Base-by-base conservation (phyloP, 2,888 invertebrate species). In the Conchocele bisecta region DNA sequence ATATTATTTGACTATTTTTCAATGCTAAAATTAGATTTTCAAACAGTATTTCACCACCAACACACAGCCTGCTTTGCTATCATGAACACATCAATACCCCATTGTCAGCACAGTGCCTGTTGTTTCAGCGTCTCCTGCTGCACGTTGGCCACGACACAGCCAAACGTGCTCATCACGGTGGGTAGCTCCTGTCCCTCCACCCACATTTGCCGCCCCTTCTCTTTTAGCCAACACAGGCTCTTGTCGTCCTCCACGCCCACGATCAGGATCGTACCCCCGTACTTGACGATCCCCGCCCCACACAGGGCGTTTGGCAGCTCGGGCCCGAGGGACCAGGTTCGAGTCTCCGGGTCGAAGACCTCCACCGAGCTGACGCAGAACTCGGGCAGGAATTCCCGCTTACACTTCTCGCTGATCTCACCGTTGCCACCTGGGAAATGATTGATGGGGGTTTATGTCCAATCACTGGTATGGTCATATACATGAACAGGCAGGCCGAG, bases 231-330 rank as follows among this genome's bases (percentile, higher is more conserved):
- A 66, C 87, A 89, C 37, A 88, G 75, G 67, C 89, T 88, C 63
- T 89, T 88, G 76, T 89, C 89, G 75, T 90, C 89, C 60, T 89
- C 89, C 0, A 89, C 89, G 3, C 90, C 90, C 3, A 90, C 88
- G 13, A 89, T 86, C 58, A 88, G 75, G 35, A 90, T 85, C 1
- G 86, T 88, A 56, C 88, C 87, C 1, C 85, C 86, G 67, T 89
- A 89, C 67, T 88, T 89, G 22, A 89, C 88, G 1, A 83, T 79
- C 82, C 89, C 89, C 48, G 89, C 89, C 15, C 89, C 90, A 85
- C 90, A 90, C 13, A 90, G 77, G 6, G 89, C 88, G 68, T 89
- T 88, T 22, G 89, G 89, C n/a, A 90, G 81, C 53, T 89, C 88
- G 1, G 90, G 89, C 2, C 90, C 90, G 7, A 74, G 42, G 5